Evolutionary conservation across 1,140 invertebrate genomes (phyloP).

Genomic region (Drosophila melanogaster): Release_6_plus_ISO1_MT NC_004354.4:17327001-17327500

Average conservation of each 20-base stretch:
- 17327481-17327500: too few species aligned
- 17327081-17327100: constrained; percentile 73
- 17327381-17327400: constrained; percentile 63
- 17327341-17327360: constrained; percentile 65
- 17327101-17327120: constrained; percentile 79
- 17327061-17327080: constrained; percentile 73
- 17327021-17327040: not conserved
- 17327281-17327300: constrained; percentile 67
- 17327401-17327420: constrained; percentile 18
- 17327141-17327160: constrained; percentile 51
- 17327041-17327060: constrained; percentile 46
- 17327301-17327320: constrained; percentile 79
- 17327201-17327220: not conserved
- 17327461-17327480: not conserved
- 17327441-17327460: not conserved
- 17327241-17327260: constrained; percentile 58
- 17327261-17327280: constrained; percentile 2
- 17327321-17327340: constrained; percentile 77
- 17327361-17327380: constrained; percentile 81
- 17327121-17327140: constrained; percentile 77
- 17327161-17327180: not conserved
- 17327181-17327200: not conserved
- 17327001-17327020: constrained; percentile 36
- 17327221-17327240: constrained; percentile 25
- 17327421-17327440: accelerated